Conservation (phyloP, 2,888 invertebrate species). For the Siphonodentalium dalli region DNA sequence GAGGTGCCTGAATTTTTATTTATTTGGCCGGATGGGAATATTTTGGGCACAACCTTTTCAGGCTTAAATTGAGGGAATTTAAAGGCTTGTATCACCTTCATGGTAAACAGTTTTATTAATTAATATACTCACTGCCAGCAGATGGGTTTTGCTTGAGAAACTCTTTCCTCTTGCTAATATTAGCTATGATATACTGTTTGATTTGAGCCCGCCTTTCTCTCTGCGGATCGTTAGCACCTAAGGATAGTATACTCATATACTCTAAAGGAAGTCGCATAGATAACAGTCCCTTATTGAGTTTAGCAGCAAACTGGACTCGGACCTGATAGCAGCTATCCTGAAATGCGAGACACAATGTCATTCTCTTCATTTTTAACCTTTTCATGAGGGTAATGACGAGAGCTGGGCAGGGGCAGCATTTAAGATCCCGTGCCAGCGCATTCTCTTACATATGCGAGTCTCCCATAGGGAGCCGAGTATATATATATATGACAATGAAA, state of each 20-base stretch:
- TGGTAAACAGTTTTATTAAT: too few relatives aligned
- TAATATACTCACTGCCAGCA: slow-evolving; percentile 63
- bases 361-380: neutral
- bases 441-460: too few relatives aligned
- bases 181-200: slow-evolving; percentile 83
- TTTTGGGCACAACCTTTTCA: too few relatives aligned
- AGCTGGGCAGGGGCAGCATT: too few relatives aligned
- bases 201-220: slow-evolving; percentile 73
- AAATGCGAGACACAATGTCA: slow-evolving; percentile 17
- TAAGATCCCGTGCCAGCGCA: too few relatives aligned
- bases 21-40: too few relatives aligned
- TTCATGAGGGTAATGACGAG: too few relatives aligned
- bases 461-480: too few relatives aligned
- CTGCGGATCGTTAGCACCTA: slow-evolving; percentile 88
- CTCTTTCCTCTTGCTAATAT: slow-evolving; percentile 87
- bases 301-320: slow-evolving; percentile 84
- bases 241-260: slow-evolving; percentile 94
- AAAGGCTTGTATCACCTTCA: too few relatives aligned
- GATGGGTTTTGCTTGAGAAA: slow-evolving; percentile 76
- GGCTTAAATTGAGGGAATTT: too few relatives aligned
- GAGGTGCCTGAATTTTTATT: too few relatives aligned
- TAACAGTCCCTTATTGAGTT: slow-evolving; percentile 88
- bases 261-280: slow-evolving; percentile 79
- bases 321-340: slow-evolving; percentile 70
- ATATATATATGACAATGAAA: too few relatives aligned